Base-by-base conservation (phyloP, 2,888 invertebrate species). In the Dicycla oo region DNA sequence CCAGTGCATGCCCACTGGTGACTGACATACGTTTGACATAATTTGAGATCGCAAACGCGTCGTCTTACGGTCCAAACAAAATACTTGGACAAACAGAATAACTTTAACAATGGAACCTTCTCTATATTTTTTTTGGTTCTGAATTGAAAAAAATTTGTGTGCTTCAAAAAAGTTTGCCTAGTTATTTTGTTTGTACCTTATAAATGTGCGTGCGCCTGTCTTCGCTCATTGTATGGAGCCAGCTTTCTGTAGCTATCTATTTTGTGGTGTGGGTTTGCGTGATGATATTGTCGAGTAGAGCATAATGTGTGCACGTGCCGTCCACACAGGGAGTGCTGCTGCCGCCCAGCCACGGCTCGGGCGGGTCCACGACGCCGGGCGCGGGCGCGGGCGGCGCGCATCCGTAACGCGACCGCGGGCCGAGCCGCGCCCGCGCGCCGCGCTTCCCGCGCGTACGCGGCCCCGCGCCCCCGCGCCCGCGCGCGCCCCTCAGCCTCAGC, bases 291-390 rank as follows among this genome's bases (percentile, higher is more conserved):
- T 11, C 2, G n/a, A 10, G 23, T 0, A 23, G 30, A 7, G 13
- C 3, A 11, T 45, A 30, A 53, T 2, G 47, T 8, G 38, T 8
- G 1, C 8, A 38, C 8, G 34, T 15, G 40, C 6, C 0, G 3
- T n/a, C 10, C 4, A 58, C 67, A 72, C 91, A 92, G 91, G 91
- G 89, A 74, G 91, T 93, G 84, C 89, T 94, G 76, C 86, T 94
- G 83, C 91, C 92, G 76, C 91, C 91, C 64, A 85, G 83, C 79
- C 92, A 92, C 89, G 89, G 85, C 72, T 77, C 89, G 71, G 91
- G 89, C 88, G 92, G 92, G 18, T 85, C 90, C 66, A 87, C 90
- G 80, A 91, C 93, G 73, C 93, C 93, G 73, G 92, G 91, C 82
- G 88, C 89, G 86, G 92, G 77, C 49, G 26, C 47, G 47, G 81